phyloP scores from a whole-genome alignment of 2,888 invertebrate species.

The Drosophila barbarae region DNA sequence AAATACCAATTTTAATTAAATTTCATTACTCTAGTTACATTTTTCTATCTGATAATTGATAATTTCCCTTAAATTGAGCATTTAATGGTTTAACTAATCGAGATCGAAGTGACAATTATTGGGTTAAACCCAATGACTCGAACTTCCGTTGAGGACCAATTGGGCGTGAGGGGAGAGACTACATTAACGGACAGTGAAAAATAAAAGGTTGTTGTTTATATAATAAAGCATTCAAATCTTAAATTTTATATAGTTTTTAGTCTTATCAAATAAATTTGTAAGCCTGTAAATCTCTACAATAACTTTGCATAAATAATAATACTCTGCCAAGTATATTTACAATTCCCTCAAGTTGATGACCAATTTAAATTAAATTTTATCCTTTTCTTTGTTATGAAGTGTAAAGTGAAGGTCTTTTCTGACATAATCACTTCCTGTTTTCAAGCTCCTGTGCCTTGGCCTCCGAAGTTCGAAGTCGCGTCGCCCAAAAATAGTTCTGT shows the following conservation, averaged over 20 bases:
- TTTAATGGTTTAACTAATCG: background rate
- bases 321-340: background rate
- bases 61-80: constrained; percentile 65
- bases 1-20: background rate
- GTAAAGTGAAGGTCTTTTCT: background rate
- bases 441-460: background rate
- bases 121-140: constrained; percentile 60
- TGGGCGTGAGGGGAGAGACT: constrained; percentile 48
- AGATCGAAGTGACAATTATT: constrained; percentile 28
- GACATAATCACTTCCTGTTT: constrained; percentile 50
- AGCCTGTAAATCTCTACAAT: background rate
- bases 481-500: constrained; percentile 61
- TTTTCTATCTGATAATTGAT: constrained; percentile 38
- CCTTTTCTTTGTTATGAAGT: background rate
- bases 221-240: background rate
- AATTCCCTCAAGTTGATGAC: too few relatives aligned
- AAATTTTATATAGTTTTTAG: too few relatives aligned
- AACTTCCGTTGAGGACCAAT: constrained; percentile 67
- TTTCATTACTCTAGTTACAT: background rate
- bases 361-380: background rate
- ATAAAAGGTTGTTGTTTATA: background rate
- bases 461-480: constrained; percentile 19
- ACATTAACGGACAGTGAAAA: background rate
- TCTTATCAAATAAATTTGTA: background rate
- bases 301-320: too few relatives aligned